Base-by-base conservation (phyloP, 2,113 vertebrate genomes). In the Aleadryas rufinucha region DNA sequence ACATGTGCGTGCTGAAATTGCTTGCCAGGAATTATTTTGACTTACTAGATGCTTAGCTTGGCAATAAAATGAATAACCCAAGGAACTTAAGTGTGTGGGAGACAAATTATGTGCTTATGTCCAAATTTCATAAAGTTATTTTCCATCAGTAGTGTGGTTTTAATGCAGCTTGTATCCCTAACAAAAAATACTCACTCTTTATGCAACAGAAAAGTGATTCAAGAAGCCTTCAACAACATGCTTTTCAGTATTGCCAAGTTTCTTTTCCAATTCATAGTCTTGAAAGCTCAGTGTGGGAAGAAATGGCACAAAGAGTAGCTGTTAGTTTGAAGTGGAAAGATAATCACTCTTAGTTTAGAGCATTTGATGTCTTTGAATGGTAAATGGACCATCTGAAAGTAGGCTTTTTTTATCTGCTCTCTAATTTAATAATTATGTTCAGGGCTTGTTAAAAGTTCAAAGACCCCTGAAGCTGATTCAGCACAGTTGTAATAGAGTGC, bases 301-400 rank as follows among this genome's bases (percentile, higher is more conserved):
- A 95, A 90, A n/a, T 84, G 78, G 39, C 96, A 96, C 91, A 96
- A 94, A 95, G 90, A 87, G 53, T 82, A 92, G 80, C 93, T 96
- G 61, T 96, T 97, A 89, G 27, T 44, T 20, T 89, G 66, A 94
- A 96, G 93, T 71, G 61, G 94, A 91, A 96, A 53, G 75, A 95
- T 83, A 94, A 93, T 95, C 42, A 41, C 49, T n/a, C 80, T 96
- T 88, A 78, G 81, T 96, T 89, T 83, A 84, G 60, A 91, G 56
- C 49, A 53, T 85, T 94, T 95, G 31, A 80, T 88, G 89, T 72
- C 71, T 93, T 84, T 95, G 89, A 94, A 92, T 93, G 60, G 66
- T 68, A 95, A 89, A 80, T 53, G 30, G 85, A 87, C 84, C 69
- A 75, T 92, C 85, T 95, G 80, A 95, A 91, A 88, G 64, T 52